Base-by-base conservation (phyloP, 2,888 invertebrate species). In the Aspidiotus rigidus region DNA sequence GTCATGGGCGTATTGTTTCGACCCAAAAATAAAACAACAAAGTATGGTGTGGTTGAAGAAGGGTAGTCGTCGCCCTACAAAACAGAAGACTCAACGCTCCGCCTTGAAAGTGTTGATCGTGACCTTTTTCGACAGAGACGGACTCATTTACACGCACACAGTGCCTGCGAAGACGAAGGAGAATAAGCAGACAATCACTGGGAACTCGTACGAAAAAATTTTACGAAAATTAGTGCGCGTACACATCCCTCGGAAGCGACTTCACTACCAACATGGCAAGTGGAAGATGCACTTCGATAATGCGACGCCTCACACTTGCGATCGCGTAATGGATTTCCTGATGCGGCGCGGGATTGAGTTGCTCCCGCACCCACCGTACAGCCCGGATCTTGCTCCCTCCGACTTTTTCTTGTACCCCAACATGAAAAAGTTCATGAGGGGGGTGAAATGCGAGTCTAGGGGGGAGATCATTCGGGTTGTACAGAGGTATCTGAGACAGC, bases 31-130 rank as follows among this genome's bases (percentile, higher is more conserved):
- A n/a, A n/a, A n/a, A n/a, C n/a, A n/a, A n/a, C n/a, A n/a, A n/a
- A 44, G 49, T 44, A 44, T 44, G 49, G 49, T 44, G 49, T 44
- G 49, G 49, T n/a, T n/a, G n/a, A n/a, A n/a, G n/a, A n/a, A n/a
- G n/a, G n/a, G n/a, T n/a, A n/a, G n/a, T n/a, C n/a, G n/a, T n/a
- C n/a, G n/a, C n/a, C n/a, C n/a, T n/a, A n/a, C n/a, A n/a, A 8
- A 44, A 44, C 49, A 44, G 49, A 44, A 11, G 8, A 44, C 9
- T 44, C 49, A 44, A 44, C 49, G 49, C 11, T 44, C 49, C 11
- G 49, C 49, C 8, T 8, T 44, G 49, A 44, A 44, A 11, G 11
- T 44, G 49, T 10, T 44, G 49, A 44, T 11, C 49, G 49, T 44
- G 9, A 44, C 49, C 49, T 44, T 44, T 44, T 44, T 44, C 11